Conservation (phyloP, 2,113 vertebrate species). For the Arizona elegans region DNA sequence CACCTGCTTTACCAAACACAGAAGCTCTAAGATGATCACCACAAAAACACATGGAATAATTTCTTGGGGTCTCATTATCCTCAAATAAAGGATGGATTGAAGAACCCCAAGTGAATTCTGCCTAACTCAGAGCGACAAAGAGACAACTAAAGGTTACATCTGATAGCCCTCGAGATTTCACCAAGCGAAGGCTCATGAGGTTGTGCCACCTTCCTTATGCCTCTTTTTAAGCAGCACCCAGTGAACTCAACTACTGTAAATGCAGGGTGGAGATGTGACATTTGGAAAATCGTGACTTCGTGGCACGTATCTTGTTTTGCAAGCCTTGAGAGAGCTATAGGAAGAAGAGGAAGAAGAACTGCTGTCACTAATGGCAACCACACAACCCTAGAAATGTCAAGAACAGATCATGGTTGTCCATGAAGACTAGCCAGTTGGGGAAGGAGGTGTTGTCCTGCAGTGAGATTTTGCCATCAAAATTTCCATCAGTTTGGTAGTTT, state of each 20-base stretch:
- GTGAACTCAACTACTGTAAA: neutral
- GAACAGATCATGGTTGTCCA: neutral
- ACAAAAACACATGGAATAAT: neutral
- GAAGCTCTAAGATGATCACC: neutral
- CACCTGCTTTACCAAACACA: neutral
- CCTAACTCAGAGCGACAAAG: neutral
- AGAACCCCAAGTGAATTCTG: neutral
- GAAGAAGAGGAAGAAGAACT: neutral
- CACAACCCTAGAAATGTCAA: neutral
- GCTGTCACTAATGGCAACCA: neutral
- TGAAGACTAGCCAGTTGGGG: neutral
- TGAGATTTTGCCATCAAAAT: neutral
- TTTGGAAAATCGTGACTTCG: neutral
- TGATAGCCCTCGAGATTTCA: neutral
- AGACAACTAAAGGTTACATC: neutral
- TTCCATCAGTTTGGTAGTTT: neutral
- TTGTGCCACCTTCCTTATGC: neutral
- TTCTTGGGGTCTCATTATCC: neutral
- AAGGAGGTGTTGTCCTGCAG: neutral
- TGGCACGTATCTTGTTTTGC: neutral
- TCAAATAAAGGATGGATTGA: neutral
- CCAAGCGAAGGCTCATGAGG: neutral
- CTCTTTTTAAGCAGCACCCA: neutral
- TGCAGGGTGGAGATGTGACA: neutral
- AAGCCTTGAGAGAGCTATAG: neutral